A percentile compares a stretch with the other conserved stretches of the same genome.
phyloP scores from a whole-genome alignment of 2,113 vertebrate species.

The Chaetodon trifascialis region DNA sequence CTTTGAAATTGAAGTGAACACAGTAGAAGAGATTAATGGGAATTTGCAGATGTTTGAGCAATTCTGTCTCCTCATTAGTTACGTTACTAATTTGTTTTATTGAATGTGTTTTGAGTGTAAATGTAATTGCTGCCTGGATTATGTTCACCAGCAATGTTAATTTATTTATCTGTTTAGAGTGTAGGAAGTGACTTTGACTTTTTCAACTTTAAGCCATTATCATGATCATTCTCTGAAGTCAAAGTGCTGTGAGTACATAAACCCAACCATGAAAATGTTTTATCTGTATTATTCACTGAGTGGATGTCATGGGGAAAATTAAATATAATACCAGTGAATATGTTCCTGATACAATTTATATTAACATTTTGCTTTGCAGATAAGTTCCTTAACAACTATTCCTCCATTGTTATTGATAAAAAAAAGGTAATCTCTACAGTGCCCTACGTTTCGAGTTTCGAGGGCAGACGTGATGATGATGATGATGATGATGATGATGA shows the following conservation, averaged over 20 bases:
- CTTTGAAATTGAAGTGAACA: constrained; percentile 25
- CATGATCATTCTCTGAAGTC: neutral
- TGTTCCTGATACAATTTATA: neutral
- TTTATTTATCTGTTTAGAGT: no score
- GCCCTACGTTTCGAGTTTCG: neutral
- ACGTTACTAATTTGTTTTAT: neutral
- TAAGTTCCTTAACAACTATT: no score
- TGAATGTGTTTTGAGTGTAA: neutral
- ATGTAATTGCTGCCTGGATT: neutral
- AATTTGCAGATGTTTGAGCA: neutral
- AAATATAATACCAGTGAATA: neutral
- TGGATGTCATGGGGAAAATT: neutral
- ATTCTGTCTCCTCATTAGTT: neutral
- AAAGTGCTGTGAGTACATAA: neutral
- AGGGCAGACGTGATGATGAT: neutral
- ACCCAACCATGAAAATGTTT: neutral
- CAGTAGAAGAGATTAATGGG: neutral
- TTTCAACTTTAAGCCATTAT: neutral
- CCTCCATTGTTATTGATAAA: neutral
- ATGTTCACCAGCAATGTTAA: no score
- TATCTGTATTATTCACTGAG: neutral
- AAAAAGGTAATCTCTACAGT: no score
- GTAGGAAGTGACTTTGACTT: neutral
- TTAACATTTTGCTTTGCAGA: neutral
- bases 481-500: constrained; percentile 22